Conservation (phyloP, 2,113 vertebrate genomes). For the Herpailurus yagouaroundi region DNA sequence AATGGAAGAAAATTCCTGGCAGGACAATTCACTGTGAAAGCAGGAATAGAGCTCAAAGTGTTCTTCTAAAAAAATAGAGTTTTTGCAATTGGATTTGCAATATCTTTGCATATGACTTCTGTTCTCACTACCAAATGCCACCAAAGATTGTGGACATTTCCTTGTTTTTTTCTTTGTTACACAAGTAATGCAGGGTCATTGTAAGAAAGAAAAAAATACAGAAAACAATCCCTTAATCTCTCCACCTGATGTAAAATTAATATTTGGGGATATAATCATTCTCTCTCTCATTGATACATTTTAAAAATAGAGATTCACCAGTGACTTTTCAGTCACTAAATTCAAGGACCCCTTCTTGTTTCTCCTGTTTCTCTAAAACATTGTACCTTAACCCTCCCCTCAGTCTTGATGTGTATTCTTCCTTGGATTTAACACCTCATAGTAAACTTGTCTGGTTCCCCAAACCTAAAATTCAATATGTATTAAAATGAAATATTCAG, state of each 20-base stretch:
- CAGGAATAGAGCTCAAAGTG: background rate
- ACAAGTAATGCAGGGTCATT: background rate
- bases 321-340: background rate
- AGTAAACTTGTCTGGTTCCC: background rate
- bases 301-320: background rate
- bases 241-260: background rate
- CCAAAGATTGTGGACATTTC: background rate
- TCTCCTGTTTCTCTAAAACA: background rate
- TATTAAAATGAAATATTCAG: background rate
- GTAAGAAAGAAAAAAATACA: background rate
- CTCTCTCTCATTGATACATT: background rate
- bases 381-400: background rate
- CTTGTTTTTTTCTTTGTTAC: background rate
- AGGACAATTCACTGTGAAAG: background rate
- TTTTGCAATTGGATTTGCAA: background rate
- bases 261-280: background rate
- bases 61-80: background rate
- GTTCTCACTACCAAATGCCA: background rate
- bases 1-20: background rate
- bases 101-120: background rate
- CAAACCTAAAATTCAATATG: background rate
- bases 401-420: background rate
- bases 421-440: background rate
- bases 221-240: background rate
- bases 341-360: background rate